Percentiles rank a stretch among this genome's conserved stretches.
Conservation (phyloP, 2,797 vertebrate species). For the Malurus leucopterus region DNA sequence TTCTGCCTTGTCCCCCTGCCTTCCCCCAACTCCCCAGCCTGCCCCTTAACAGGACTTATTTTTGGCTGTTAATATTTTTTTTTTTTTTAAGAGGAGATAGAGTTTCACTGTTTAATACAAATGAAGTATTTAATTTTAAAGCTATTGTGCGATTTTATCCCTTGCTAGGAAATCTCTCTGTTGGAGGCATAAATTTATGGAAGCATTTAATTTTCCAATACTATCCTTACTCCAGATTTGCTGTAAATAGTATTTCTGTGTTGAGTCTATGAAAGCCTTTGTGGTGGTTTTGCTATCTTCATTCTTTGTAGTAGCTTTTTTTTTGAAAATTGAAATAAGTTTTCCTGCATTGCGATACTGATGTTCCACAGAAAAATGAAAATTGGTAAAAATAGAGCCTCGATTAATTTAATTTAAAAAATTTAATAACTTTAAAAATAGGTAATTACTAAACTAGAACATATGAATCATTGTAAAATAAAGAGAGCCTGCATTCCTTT, state of each 20-base stretch:
- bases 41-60: neutral
- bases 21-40: accelerated
- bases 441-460: slow-evolving; percentile 16
- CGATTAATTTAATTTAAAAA: neutral
- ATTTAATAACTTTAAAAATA: neutral
- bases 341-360: neutral
- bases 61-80: neutral
- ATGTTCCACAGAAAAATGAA: neutral
- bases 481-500: neutral
- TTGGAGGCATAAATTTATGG: neutral
- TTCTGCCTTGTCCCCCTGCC: neutral
- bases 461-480: neutral
- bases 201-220: neutral
- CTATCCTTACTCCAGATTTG: neutral
- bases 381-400: neutral
- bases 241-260: neutral
- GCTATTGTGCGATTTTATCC: neutral
- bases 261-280: neutral
- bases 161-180: neutral
- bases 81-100: neutral
- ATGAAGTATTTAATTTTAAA: neutral
- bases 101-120: neutral
- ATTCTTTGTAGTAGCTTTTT: neutral
- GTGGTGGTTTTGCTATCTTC: neutral
- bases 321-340: neutral